These are phyloP conservation scores for Chlamydotis undulata DNA, from an alignment of 2,113 vertebrate genomes.

Conservation along the genomic window DNA sequence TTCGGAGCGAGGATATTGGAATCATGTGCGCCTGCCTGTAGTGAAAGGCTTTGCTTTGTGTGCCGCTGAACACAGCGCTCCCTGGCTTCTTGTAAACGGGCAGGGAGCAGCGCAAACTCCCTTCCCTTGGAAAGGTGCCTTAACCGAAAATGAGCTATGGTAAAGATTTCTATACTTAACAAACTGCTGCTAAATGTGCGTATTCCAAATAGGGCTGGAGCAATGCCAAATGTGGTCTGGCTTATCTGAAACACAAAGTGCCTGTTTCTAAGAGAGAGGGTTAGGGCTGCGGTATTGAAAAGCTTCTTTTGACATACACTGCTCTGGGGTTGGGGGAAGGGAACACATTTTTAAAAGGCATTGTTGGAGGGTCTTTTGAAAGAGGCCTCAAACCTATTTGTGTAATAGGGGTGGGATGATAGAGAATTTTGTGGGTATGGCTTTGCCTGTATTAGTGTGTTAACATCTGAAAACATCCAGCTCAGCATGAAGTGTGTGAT, in stretches of 20 bases:
- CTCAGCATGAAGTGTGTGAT: neutral
- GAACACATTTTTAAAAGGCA: neutral
- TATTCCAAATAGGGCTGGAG: neutral
- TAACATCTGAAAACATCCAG: neutral
- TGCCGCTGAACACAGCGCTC: accelerated
- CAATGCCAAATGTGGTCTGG: neutral
- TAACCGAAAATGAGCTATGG: neutral
- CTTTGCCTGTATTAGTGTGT: neutral
- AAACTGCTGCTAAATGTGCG: neutral
- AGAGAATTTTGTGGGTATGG: neutral
- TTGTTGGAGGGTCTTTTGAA: neutral
- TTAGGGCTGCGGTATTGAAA: neutral
- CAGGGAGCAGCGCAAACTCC: neutral
- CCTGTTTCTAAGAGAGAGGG: neutral
- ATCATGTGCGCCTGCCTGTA: neutral
- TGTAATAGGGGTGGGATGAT: neutral
- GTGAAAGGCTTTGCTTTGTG: neutral
- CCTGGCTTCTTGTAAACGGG: neutral
- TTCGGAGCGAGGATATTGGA: neutral
- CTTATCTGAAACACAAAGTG: neutral
- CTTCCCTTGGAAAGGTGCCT: constrained; percentile 5
- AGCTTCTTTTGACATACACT: neutral
- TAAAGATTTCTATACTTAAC: neutral
- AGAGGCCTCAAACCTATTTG: neutral
- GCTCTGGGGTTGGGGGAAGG: neutral